These are phyloP conservation scores for Rhopalosiphum padi DNA, from an alignment of 1,140 invertebrate species.

Conservation along the genomic window DNA sequence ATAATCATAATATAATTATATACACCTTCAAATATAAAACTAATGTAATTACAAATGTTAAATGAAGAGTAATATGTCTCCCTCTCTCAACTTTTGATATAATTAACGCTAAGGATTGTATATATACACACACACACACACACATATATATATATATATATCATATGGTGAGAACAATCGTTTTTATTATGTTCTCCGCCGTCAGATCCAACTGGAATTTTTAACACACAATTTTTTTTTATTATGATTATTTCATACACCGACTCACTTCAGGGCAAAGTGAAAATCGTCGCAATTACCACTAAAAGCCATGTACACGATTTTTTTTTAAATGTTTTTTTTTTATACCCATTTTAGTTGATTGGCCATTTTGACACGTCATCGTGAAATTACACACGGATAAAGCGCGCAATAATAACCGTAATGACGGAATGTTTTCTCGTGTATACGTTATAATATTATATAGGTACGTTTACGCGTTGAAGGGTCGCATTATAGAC, in stretches of 20 bases:
- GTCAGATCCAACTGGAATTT: conserved; percentile 9
- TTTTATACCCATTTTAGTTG: conserved; percentile 20
- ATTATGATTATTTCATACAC: not conserved
- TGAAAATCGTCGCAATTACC: conserved; percentile 55
- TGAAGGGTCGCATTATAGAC: conserved; percentile 22
- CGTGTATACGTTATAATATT: conserved; percentile 13
- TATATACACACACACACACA: not conserved
- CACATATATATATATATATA: not conserved
- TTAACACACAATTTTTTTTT: not conserved
- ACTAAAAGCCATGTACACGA: conserved; percentile 50
- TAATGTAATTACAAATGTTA: not conserved
- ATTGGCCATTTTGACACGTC: conserved; percentile 53
- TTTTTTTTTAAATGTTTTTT: conserved; percentile 23
- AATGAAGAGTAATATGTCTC: not conserved
- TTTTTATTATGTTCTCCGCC: not conserved
- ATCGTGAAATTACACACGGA: conserved; percentile 56
- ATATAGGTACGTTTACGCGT: not conserved
- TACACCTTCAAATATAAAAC: conserved; percentile 1
- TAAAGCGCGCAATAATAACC: conserved; percentile 35
- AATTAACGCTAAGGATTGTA: not conserved
- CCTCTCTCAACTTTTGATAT: not conserved
- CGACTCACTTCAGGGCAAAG: conserved; percentile 14
- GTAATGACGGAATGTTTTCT: conserved; percentile 52
- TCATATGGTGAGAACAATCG: not conserved
- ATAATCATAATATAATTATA: conserved; percentile 11